These are phyloP conservation scores for Erynnis tages DNA, from an alignment of 2,888 invertebrate species.

Conservation along the genomic window DNA sequence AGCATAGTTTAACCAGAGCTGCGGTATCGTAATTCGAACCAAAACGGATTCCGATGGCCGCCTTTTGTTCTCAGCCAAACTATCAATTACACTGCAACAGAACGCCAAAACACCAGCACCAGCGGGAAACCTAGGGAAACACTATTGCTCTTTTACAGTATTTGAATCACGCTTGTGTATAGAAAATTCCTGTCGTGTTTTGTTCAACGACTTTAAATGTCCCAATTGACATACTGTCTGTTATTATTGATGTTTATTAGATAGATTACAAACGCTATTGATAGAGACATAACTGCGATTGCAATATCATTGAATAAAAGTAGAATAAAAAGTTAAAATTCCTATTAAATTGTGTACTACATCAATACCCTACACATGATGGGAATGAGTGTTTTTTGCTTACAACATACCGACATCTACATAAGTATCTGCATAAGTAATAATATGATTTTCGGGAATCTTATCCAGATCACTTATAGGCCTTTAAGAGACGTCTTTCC, in stretches of 20 bases:
- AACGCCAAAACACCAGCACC: slow-evolving; percentile 6
- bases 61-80: slow-evolving; percentile 1
- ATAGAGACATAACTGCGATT: no score
- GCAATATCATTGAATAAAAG: neutral
- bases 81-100: slow-evolving; percentile 1
- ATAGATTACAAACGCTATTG: no score
- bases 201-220: no score
- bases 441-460: neutral
- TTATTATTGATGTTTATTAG: no score
- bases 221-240: no score
- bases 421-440: neutral
- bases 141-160: slow-evolving; percentile 9
- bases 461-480: neutral
- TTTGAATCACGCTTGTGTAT: slow-evolving; percentile 3
- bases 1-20: neutral
- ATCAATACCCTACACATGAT: neutral
- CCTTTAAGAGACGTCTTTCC: neutral
- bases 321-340: neutral
- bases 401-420: neutral
- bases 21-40: neutral
- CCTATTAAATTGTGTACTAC: no score
- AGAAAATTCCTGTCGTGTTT: slow-evolving; percentile 8
- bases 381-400: neutral
- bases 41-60: slow-evolving; percentile 4
- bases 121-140: slow-evolving; percentile 6